Evolutionary conservation across 2,113 vertebrate genomes (phyloP).

Genomic region (Scophthalmus maximus): DNA sequence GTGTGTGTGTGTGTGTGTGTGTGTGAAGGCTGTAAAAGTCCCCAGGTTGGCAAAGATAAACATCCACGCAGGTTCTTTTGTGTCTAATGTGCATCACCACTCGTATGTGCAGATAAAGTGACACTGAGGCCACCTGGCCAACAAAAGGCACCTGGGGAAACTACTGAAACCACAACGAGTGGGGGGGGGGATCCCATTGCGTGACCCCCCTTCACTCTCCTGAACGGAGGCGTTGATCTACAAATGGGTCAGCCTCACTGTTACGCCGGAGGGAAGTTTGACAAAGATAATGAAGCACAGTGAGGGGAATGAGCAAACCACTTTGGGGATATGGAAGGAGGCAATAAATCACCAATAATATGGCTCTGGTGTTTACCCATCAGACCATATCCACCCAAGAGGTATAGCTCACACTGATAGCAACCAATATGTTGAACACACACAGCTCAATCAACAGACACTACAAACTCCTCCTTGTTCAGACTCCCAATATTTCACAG

Average conservation of each 20-base stretch:
- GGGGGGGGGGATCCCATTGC: constrained; percentile 48
- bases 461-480: constrained; percentile 1
- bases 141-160: constrained; percentile 72
- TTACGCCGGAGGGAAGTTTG: constrained; percentile 50
- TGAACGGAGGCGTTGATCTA: constrained; percentile 61
- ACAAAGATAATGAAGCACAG: constrained; percentile 60
- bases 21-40: constrained; percentile 46
- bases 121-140: constrained; percentile 64
- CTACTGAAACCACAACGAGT: constrained; percentile 45
- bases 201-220: constrained; percentile 18
- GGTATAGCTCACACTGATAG: constrained; percentile 51
- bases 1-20: background rate
- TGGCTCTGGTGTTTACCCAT: constrained; percentile 62
- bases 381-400: constrained; percentile 55
- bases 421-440: constrained; percentile 51
- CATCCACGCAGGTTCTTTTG: constrained; percentile 65
- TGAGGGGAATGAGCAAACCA: constrained; percentile 54
- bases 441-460: constrained; percentile 33
- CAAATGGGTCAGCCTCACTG: constrained; percentile 46
- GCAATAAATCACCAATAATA: constrained; percentile 72
- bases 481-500: constrained; percentile 6
- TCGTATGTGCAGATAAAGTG: constrained; percentile 69
- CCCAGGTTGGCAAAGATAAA: constrained; percentile 60
- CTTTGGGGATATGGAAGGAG: constrained; percentile 57
- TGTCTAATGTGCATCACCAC: constrained; percentile 57